These are phyloP conservation scores for Girardinichthys multiradiatus DNA, from an alignment of 2,113 vertebrate genomes.

Conservation along the genomic window DNA sequence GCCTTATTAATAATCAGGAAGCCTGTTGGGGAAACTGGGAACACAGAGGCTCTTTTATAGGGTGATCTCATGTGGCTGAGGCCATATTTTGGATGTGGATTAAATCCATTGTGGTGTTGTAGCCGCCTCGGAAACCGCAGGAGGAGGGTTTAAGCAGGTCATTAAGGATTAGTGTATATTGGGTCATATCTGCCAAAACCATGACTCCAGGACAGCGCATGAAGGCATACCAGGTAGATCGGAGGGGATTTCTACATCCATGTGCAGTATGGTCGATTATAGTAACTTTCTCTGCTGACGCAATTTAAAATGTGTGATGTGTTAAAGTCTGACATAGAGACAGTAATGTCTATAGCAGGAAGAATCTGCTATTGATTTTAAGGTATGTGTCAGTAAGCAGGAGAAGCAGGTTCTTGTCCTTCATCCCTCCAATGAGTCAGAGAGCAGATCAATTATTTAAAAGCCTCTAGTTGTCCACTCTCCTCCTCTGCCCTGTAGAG, in stretches of 20 bases:
- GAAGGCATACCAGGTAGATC: conserved; percentile 18
- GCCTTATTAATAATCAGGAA: neutral
- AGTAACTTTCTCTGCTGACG: conserved; percentile 21
- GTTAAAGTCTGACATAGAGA: conserved; percentile 5
- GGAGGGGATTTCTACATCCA: conserved; percentile 36
- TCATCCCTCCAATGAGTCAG: conserved; percentile 62
- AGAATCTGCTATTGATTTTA: conserved; percentile 16
- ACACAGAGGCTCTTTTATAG: neutral
- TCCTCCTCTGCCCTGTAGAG: conserved; percentile 26
- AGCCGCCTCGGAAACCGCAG: conserved; percentile 20
- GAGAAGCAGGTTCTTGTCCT: conserved; percentile 27
- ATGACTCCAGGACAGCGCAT: conserved; percentile 58
- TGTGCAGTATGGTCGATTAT: conserved; percentile 15
- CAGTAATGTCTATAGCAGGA: neutral
- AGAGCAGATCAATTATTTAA: conserved; percentile 58
- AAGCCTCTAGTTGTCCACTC: conserved; percentile 39
- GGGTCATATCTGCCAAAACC: conserved; percentile 37
- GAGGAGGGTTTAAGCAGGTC: conserved; percentile 40
- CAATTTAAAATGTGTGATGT: conserved; percentile 30
- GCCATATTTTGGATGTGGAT: conserved; percentile 22
- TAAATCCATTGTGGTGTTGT: conserved; percentile 28
- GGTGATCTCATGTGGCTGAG: conserved; percentile 5
- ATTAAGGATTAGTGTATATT: conserved; percentile 50
- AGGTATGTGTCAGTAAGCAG: conserved; percentile 31
- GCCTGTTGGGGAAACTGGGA: neutral